Conservation (phyloP, 2,888 invertebrate genomes). For the Eurytoma californica region DNA sequence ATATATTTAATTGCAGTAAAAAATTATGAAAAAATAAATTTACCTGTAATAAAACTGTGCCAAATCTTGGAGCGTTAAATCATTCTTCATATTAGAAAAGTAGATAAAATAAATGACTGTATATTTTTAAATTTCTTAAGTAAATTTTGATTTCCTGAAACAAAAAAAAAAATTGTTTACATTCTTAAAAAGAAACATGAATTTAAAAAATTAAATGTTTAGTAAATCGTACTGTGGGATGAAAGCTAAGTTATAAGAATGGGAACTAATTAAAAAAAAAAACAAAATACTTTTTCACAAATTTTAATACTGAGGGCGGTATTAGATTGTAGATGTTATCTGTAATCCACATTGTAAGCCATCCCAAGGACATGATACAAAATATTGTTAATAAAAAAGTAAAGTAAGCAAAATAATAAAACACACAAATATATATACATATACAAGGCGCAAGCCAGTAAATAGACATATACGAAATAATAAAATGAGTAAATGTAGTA, state of each 20-base stretch:
- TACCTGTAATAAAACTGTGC: no score
- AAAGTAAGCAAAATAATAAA: neutral
- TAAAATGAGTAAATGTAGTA: constrained; percentile 19
- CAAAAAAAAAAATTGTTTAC: no score
- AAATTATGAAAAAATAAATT: no score
- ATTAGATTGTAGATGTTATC: constrained; percentile 34
- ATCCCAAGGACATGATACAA: constrained; percentile 3
- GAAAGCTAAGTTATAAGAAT: constrained; percentile 10
- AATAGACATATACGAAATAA: constrained; percentile 11
- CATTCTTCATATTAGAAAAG: no score
- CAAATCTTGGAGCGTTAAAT: no score
- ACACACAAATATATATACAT: constrained; percentile 6
- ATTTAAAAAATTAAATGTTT: no score
- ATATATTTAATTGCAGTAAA: no score
- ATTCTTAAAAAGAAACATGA: neutral
- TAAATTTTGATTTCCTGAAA: no score
- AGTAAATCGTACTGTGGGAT: neutral
- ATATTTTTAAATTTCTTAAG: no score
- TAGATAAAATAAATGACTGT: no score
- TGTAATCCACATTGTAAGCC: constrained; percentile 28
- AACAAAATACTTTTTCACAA: constrained; percentile 59
- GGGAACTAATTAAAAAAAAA: neutral
- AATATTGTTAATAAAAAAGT: constrained; percentile 20
- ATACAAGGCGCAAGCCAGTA: constrained; percentile 1
- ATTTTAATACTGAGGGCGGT: constrained; percentile 59